Percentiles rank a stretch among this genome's conserved stretches.
These are phyloP conservation scores for Caenorhabditis virilis DNA, from an alignment of 2,888 invertebrate species.

Conservation along the genomic window DNA sequence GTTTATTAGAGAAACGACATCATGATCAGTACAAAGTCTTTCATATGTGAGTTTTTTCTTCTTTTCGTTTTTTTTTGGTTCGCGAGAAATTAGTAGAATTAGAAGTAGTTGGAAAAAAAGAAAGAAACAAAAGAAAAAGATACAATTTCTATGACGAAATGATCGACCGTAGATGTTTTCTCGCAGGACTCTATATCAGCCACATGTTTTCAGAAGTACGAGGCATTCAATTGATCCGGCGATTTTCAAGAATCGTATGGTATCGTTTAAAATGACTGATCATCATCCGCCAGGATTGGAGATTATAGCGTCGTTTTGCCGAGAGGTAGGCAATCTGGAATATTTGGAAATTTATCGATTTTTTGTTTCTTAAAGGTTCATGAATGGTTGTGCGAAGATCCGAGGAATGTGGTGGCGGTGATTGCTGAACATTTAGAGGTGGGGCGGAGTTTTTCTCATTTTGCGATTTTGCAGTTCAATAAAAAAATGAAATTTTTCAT, in stretches of 20 bases:
- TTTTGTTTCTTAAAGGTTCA: constrained; percentile 52
- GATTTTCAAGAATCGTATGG: constrained; percentile 78
- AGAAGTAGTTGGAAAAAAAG: too few relatives aligned
- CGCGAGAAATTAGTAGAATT: too few relatives aligned
- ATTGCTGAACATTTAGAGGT: constrained; percentile 99
- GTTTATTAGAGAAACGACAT: constrained; percentile 86
- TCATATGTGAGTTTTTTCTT: constrained; percentile 80
- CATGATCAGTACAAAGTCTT: constrained; percentile 94
- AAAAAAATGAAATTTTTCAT: too few relatives aligned
- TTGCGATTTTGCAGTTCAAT: not conserved
- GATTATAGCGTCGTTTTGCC: constrained; percentile 89
- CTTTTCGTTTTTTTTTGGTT: not conserved
- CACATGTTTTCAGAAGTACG: constrained; percentile 75
- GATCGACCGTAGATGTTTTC: too few relatives aligned
- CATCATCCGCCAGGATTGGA: constrained; percentile 91
- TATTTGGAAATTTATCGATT: too few relatives aligned
- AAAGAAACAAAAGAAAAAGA: too few relatives aligned
- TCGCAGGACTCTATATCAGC: constrained; percentile 8
- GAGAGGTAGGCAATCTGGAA: constrained; percentile 76
- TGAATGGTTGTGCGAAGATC: constrained; percentile 56
- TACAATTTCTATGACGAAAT: too few relatives aligned
- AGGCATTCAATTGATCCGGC: constrained; percentile 77
- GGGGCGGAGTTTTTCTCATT: constrained; percentile 79
- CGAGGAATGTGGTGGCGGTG: constrained; percentile 78
- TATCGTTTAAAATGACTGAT: constrained; percentile 89